These are phyloP conservation scores for Halcyon leucocephala DNA, from an alignment of 2,797 vertebrate species.

Conservation along the genomic window DNA sequence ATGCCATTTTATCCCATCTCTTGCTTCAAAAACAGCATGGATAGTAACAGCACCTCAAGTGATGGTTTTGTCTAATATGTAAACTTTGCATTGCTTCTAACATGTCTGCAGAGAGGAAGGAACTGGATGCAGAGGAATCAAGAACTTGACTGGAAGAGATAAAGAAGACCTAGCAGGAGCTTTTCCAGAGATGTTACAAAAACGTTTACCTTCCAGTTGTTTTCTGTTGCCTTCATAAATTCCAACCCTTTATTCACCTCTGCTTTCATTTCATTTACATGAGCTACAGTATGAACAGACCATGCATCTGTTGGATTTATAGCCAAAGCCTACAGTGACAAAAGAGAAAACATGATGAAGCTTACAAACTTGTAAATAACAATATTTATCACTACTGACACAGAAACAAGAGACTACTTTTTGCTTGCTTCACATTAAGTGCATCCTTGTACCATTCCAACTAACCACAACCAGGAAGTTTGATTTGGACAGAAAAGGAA, in stretches of 20 bases:
- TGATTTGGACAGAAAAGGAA: not conserved
- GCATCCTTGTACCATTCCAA: not conserved
- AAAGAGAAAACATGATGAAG: not conserved
- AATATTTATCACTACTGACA: not conserved
- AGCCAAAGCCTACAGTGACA: conserved; percentile 81
- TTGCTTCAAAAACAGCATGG: not conserved
- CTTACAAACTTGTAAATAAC: not conserved
- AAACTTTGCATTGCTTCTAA: not conserved
- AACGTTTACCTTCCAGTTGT: conserved; percentile 88
- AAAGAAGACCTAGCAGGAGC: not conserved
- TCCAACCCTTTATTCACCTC: conserved; percentile 86
- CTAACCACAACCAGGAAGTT: not conserved
- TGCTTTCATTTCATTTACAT: conserved; percentile 92
- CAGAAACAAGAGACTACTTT: not conserved
- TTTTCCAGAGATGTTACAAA: not conserved
- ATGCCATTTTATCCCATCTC: not conserved
- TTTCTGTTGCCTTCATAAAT: conserved; percentile 88
- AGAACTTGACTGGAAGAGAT: not conserved
- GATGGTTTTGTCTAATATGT: not conserved
- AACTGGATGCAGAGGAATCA: not conserved
- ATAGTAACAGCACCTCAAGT: not conserved
- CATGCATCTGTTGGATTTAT: conserved; percentile 87
- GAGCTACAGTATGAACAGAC: conserved; percentile 90
- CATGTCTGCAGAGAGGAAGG: not conserved
- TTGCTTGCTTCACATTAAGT: not conserved